Evolutionary conservation across 1,140 invertebrate species (phyloP), one percentile per base, ranked within the genome.

Genomic region (Alviniconcha marisindica): DNA sequence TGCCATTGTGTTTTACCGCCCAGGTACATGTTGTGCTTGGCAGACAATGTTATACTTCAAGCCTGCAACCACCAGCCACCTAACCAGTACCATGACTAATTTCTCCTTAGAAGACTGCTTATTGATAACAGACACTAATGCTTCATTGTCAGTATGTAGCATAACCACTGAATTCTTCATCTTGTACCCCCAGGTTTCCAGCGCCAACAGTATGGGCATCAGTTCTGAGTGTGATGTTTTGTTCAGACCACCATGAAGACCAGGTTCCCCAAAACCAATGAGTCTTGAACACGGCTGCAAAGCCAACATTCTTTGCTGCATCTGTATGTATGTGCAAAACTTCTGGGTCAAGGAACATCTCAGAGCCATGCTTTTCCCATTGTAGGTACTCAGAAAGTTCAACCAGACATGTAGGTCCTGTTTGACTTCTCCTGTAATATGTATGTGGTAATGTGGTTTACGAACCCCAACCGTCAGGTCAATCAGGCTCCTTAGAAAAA

Each of bases 131-230:
- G 82, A 24, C 44, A 87, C 84, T 5, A 86, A 82, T 33, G 83
- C 78, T n/a, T n/a, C 31, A 87, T 88, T 87, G 44, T 88, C 87
- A 38, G 83, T 76, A 7, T 85, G 56, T 31, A 88, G 84, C n/a
- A 88, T 42, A n/a, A 86, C 51, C 73, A 83, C 84, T 54, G 82
- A 54, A 56, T 86, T 88, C 24, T 7, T 33, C 15, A 88, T 24
- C 40, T 82, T 48, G 14, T 73, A 0, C 1, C 85, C 84, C 85
- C 85, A 83, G 21, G 80, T 51, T 80, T 87, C 81, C 18, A 84
- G 5, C 15, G 80, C 83, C 33, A 87, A 44, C 31, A 87, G 76
- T 42, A 85, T 83, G 1, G 83, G 83, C 44, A 84, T 86, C 28
- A 87, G 56, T 51, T 86, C 79, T 24, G n/a, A 38, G 2, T 60